Conservation (phyloP, 2,797 vertebrate genomes). For the Sciaenops ocellatus region DNA sequence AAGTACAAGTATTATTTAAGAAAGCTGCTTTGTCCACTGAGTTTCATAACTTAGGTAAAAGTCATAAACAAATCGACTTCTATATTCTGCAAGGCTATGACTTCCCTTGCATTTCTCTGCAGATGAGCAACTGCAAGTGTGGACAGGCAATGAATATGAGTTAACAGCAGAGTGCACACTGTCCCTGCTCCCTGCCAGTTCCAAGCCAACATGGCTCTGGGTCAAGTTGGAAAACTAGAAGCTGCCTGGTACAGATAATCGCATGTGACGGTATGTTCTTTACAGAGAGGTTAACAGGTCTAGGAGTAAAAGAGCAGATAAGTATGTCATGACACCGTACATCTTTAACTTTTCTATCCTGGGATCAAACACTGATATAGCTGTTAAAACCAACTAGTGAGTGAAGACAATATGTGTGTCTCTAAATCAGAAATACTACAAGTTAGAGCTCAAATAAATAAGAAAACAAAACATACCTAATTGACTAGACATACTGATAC, state of each 20-base stretch:
- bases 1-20: not conserved
- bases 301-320: not conserved
- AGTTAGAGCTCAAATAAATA: not conserved
- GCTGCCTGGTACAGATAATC: slow-evolving; percentile 43
- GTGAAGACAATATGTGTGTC: not conserved
- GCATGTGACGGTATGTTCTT: slow-evolving; percentile 32
- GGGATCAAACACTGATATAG: not conserved
- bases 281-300: slow-evolving; percentile 13
- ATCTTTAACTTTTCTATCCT: not conserved
- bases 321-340: not conserved
- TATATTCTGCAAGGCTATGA: not conserved
- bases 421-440: not conserved
- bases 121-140: not conserved
- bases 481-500: no score
- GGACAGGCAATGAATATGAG: slow-evolving; percentile 8
- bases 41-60: slow-evolving; percentile 11
- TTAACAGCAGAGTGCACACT: slow-evolving; percentile 19
- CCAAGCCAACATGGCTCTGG: slow-evolving; percentile 36
- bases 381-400: not conserved
- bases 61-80: slow-evolving; percentile 19
- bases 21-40: not conserved
- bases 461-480: not conserved
- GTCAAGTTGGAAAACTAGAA: slow-evolving; percentile 55
- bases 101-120: not conserved
- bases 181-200: slow-evolving; percentile 22